These are phyloP conservation scores for Brachycybe producta DNA, from an alignment of 2,888 invertebrate genomes.

Conservation along the genomic window DNA sequence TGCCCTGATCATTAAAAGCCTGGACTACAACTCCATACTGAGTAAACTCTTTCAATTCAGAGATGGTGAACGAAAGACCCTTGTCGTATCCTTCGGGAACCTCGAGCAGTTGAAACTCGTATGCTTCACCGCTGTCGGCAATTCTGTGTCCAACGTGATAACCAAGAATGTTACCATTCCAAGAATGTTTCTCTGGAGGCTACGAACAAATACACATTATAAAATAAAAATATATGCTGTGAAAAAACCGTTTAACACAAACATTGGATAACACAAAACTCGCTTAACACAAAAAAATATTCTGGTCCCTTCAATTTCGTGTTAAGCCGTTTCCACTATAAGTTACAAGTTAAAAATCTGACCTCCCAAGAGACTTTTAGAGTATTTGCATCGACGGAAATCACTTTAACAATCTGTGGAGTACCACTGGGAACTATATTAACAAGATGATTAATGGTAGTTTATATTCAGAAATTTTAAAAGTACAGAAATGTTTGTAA, in stretches of 20 bases:
- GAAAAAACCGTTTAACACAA: not conserved
- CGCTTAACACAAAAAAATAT: no score
- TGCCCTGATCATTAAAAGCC: conserved; percentile 15
- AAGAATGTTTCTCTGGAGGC: conserved; percentile 6
- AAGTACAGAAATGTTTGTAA: not conserved
- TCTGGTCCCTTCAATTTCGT: no score
- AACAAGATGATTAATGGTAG: no score
- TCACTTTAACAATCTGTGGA: conserved; percentile 9
- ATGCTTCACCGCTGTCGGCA: not conserved
- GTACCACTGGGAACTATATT: conserved; percentile 6
- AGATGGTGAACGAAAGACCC: conserved; percentile 13
- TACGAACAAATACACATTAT: not conserved
- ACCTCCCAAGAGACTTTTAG: conserved; percentile 14
- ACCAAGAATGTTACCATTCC: conserved; percentile 14
- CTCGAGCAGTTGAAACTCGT: conserved; percentile 9
- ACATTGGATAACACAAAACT: no score
- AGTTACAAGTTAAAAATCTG: not conserved
- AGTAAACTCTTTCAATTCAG: conserved; percentile 14
- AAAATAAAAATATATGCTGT: not conserved
- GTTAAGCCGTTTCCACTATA: not conserved
- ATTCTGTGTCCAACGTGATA: conserved; percentile 14
- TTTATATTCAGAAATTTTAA: conserved; percentile 4
- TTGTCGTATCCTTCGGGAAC: conserved; percentile 17
- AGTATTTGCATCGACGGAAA: not conserved
- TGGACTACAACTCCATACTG: conserved; percentile 13